These are phyloP conservation scores for Watsonalla cultraria DNA, from an alignment of 2,888 invertebrate species.

Conservation along the genomic window DNA sequence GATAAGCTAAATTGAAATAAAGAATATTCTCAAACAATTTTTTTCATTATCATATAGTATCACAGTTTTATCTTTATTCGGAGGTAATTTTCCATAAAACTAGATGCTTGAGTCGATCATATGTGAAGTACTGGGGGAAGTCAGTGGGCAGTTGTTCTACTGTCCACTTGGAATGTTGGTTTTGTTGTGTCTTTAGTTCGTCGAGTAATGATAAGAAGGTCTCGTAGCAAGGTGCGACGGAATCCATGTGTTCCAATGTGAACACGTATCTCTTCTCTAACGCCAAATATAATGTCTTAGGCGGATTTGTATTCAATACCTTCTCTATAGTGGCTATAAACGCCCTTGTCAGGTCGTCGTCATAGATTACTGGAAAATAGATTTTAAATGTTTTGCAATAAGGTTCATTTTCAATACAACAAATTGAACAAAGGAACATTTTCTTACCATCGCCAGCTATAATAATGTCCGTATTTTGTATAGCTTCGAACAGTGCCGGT, in stretches of 20 bases:
- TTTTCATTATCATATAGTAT: constrained; percentile 24
- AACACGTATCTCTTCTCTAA: constrained; percentile 93
- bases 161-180: constrained; percentile 69
- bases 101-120: constrained; percentile 87
- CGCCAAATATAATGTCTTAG: constrained; percentile 85
- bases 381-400: neutral
- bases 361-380: constrained; percentile 86
- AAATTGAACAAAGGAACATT: neutral
- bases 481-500: constrained; percentile 68
- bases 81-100: constrained; percentile 84
- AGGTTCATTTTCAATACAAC: neutral
- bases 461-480: constrained; percentile 81
- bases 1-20: constrained; percentile 33
- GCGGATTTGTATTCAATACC: constrained; percentile 78
- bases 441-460: constrained; percentile 89
- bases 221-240: constrained; percentile 92
- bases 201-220: constrained; percentile 84
- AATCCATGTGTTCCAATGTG: constrained; percentile 87
- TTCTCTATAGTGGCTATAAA: constrained; percentile 85
- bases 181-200: constrained; percentile 64
- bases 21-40: constrained; percentile 10
- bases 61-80: constrained; percentile 38
- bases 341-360: constrained; percentile 88
- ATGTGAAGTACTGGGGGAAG: constrained; percentile 90
- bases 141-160: constrained; percentile 82